Evolutionary conservation across 2,888 invertebrate species (phyloP).

Genomic region (Idaea dimidiata): DNA sequence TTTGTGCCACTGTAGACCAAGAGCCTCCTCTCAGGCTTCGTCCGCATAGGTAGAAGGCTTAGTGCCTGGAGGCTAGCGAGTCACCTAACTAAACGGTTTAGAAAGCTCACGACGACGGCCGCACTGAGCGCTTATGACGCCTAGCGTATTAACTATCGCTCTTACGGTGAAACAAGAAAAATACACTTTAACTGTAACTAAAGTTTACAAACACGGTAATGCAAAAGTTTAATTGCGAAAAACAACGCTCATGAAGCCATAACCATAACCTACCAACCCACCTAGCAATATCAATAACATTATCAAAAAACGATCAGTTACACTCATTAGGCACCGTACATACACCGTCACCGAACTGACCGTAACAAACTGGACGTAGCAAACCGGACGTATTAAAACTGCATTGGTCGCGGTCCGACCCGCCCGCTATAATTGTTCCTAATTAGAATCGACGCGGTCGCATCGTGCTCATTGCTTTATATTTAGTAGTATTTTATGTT

Average conservation of each 20-base stretch:
- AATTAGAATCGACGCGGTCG: conserved; percentile 65
- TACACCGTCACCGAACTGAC: conserved; percentile 18
- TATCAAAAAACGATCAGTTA: conserved; percentile 70
- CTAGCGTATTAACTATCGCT: too few species aligned
- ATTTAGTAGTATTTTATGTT: conserved; percentile 44
- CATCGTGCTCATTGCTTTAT: conserved; percentile 45
- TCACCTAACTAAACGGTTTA: too few species aligned
- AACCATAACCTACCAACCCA: background rate
- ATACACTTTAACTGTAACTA: too few species aligned
- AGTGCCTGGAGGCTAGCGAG: too few species aligned
- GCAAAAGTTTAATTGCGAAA: background rate
- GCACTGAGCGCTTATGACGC: too few species aligned
- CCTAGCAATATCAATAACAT: conserved; percentile 58
- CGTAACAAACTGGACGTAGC: conserved; percentile 58
- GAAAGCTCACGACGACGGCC: too few species aligned
- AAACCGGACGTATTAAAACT: conserved; percentile 71
- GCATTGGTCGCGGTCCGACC: conserved; percentile 48
- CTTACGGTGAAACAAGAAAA: too few species aligned
- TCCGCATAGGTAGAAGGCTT: too few species aligned
- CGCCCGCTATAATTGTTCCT: conserved; percentile 65
- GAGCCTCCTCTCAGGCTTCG: too few species aligned
- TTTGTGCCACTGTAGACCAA: too few species aligned
- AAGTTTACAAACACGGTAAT: too few species aligned
- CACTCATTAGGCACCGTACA: conserved; percentile 58
- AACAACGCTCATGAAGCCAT: background rate